Base-by-base conservation (phyloP, 2,113 vertebrate species). In the Sardina pilchardus region DNA sequence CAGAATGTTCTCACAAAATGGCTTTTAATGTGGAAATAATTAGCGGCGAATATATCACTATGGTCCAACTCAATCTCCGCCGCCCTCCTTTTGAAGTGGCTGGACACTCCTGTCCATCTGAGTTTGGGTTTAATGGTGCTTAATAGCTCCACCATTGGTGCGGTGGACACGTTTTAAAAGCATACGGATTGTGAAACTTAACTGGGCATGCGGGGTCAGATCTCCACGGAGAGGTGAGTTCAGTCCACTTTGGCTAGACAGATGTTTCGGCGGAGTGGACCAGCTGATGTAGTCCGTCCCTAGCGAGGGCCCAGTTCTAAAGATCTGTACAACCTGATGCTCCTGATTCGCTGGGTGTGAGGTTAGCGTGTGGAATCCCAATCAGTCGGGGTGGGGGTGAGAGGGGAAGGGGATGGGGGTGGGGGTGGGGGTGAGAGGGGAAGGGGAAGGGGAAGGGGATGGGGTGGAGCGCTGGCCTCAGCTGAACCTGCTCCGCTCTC, bases 1-100 rank as follows among this genome's bases (percentile, higher is more conserved):
- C 88, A 83, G 36, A 85, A 91, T 82, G 39, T 81, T 82, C 85
- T 83, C 85, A 82, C 85, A 71, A 84, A 91, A 87, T 59, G 87
- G 84, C 86, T 85, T 86, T 88, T 93, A 93, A 94, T 94, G 90
- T 91, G 89, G 90, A 91, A 89, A 90, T 93, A 94, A 93, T 93
- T 93, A 89, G 88, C 90, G 84, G 82, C 30, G 71, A 36, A 78
- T 36, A 78, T 34, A 78, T 78, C 71, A 78, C 71, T 78, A 34
- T 16, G 30, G 34, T 2, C 26, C 10, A 78, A 16, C 71, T 78
- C 71, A 4, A 34, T 36, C 71, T 36, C 12, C 4, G 16, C 53
- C 19, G 3, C 17, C 12, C 34, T 0, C 26, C 30, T 17, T 78
- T 78, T 34, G 30, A 78, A 78, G 10, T 78, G 71, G 30, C 71